Evolutionary conservation across 1,140 invertebrate species (phyloP), one percentile per base, ranked within the genome.

Genomic region (Cydia fagiglandana): DNA sequence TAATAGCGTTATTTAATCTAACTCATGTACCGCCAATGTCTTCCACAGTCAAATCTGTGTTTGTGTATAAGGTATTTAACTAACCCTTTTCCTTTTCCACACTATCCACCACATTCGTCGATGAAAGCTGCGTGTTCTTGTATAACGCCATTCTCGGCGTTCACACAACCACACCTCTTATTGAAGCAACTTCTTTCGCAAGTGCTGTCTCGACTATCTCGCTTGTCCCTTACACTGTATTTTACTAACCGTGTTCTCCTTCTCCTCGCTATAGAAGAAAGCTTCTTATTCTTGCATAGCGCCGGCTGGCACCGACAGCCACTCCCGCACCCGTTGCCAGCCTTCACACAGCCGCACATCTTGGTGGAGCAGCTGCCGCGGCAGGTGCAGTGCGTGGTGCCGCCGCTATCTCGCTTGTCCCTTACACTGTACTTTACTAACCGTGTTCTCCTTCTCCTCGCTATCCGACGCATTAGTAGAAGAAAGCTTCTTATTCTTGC

Each of bases 291-390:
- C 76, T 87, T 78, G 86, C 95, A 95, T 2, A 84, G 79, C 12
- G 85, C 87, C 0, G 80, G 76, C 80, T 93, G 89, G 80, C 95
- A 96, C 28, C 28, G 1, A 28, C 28, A 28, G 28, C 28, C 28
- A 3, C 28, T 28, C 28, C 77, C 80, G 81, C 95, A 96, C 5
- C 82, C 76, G 3, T 76, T 74, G 2, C 80, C 84, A 28, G 92
- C 83, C 84, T 95, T 95, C 2, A 92, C 86, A 79, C 95, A 96
- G 10, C 93, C 91, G 86, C 95, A 96, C 24, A 94, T 78, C 75
- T 93, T 93, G 28, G 91, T 93, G 75, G 88, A 84, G 82, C 95
- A 96, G 3, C 28, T 28, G 1, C 28, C 3, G 3, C 3, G 1
- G 28, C 28, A 28, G 3, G 28, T 28, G 28, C 28, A 28, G 28